phyloP scores from a whole-genome alignment of 2,113 vertebrate genomes.

The Hippocampus barbouri region DNA sequence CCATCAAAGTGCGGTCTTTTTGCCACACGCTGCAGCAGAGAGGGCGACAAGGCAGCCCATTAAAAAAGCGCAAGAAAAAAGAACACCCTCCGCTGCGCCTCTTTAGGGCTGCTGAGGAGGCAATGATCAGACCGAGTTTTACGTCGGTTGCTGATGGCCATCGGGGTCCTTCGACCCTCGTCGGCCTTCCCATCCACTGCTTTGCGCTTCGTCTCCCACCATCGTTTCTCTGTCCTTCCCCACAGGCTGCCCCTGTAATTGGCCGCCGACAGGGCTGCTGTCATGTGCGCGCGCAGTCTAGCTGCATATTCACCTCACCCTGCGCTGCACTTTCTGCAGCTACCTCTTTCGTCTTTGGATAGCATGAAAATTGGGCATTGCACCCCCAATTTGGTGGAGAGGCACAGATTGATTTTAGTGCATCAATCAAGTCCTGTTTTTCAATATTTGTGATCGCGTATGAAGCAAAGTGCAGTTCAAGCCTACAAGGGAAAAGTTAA shows the following conservation, averaged over 20 bases:
- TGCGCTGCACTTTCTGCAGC: too few species aligned
- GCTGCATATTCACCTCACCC: not conserved
- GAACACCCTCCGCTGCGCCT: conserved; percentile 6
- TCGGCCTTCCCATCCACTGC: conserved; percentile 24
- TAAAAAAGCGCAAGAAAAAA: conserved; percentile 14
- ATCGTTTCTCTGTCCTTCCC: conserved; percentile 28
- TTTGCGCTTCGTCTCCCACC: conserved; percentile 34
- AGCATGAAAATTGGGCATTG: too few species aligned
- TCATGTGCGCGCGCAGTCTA: not conserved
- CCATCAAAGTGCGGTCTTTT: conserved; percentile 51
- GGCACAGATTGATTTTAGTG: too few species aligned
- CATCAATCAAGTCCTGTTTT: too few species aligned
- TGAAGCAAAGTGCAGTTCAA: too few species aligned
- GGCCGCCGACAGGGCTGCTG: conserved; percentile 32
- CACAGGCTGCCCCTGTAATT: conserved; percentile 45
- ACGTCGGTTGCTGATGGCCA: conserved; percentile 51
- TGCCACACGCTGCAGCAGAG: conserved; percentile 45
- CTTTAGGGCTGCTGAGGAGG: conserved; percentile 32
- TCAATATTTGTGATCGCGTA: too few species aligned
- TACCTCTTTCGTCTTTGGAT: too few species aligned
- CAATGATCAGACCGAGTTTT: conserved; percentile 57
- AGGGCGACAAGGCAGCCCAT: conserved; percentile 30
- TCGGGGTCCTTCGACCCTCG: conserved; percentile 36
- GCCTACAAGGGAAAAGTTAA: too few species aligned
- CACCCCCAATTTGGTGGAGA: too few species aligned